Percentiles rank a stretch among this genome's conserved stretches.
Evolutionary conservation across 2,888 invertebrate genomes (phyloP).

Genomic region (Xylota sylvarum): DNA sequence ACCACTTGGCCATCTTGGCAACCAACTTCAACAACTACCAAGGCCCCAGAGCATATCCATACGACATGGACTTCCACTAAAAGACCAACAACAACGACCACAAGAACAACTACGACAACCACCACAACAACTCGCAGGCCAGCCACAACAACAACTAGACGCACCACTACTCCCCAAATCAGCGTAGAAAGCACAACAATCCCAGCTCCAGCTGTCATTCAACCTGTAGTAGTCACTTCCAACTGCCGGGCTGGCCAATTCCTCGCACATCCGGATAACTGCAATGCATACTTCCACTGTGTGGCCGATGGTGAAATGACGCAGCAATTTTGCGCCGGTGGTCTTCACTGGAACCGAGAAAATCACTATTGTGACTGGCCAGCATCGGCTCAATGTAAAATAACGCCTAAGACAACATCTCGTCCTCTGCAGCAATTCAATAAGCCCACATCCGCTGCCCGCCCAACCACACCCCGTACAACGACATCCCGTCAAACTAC

Average conservation of each 20-base stretch:
- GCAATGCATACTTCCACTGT: constrained; percentile 92
- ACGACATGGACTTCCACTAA: constrained; percentile 82
- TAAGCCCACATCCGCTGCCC: constrained; percentile 78
- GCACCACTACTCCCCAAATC: constrained; percentile 79
- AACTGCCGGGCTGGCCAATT: constrained; percentile 86
- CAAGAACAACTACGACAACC: constrained; percentile 84
- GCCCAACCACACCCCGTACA: constrained; percentile 79
- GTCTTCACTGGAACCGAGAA: constrained; percentile 91
- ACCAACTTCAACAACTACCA: constrained; percentile 79
- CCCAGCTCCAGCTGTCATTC: constrained; percentile 85
- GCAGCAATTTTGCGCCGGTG: constrained; percentile 91
- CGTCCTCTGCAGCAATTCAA: constrained; percentile 78
- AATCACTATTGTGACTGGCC: constrained; percentile 93
- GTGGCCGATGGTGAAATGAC: constrained; percentile 88
- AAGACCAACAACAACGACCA: constrained; percentile 80
- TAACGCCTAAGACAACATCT: constrained; percentile 81
- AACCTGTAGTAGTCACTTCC: constrained; percentile 84
- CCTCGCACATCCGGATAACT: constrained; percentile 88
- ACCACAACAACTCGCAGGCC: constrained; percentile 79
- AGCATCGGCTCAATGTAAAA: constrained; percentile 88
- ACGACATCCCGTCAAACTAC: constrained; percentile 81
- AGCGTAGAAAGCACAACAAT: constrained; percentile 81
- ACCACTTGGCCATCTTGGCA: constrained; percentile 82
- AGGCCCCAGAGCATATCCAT: constrained; percentile 81
- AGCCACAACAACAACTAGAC: constrained; percentile 75